These are phyloP conservation scores for Parnassius apollo DNA, from an alignment of 2,888 invertebrate genomes.

Conservation along the genomic window DNA sequence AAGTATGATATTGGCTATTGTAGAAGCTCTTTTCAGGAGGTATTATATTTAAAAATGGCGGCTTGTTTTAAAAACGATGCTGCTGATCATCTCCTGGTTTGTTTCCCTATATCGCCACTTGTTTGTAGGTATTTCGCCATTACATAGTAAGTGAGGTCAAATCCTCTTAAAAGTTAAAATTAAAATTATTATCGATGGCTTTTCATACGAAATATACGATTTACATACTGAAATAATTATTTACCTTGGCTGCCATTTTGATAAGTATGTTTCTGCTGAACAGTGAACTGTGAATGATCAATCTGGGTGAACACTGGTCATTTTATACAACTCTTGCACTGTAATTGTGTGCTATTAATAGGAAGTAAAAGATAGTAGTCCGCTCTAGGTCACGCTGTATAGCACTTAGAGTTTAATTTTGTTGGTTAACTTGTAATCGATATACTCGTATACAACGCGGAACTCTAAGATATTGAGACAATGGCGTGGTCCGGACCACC, in stretches of 20 bases:
- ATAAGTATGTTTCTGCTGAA: constrained; percentile 64
- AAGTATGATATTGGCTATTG: too few relatives aligned
- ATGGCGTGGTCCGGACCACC: too few relatives aligned
- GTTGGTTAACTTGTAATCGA: constrained; percentile 36
- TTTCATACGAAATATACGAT: not conserved
- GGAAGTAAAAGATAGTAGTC: constrained; percentile 68
- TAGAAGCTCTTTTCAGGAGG: too few relatives aligned
- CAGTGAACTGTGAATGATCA: constrained; percentile 73
- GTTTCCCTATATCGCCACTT: too few relatives aligned
- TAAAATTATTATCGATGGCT: too few relatives aligned
- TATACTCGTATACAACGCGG: too few relatives aligned
- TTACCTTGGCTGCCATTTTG: constrained; percentile 78
- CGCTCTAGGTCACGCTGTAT: constrained; percentile 64
- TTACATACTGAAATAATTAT: not conserved
- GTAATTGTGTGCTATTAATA: constrained; percentile 63
- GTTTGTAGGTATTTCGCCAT: too few relatives aligned
- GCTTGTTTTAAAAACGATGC: too few relatives aligned
- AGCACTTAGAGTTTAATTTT: constrained; percentile 66
- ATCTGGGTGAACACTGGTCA: constrained; percentile 52
- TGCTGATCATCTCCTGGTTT: too few relatives aligned
- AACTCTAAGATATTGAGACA: too few relatives aligned
- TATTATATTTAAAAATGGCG: not conserved
- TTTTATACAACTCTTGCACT: constrained; percentile 62
- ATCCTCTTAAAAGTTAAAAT: too few relatives aligned
- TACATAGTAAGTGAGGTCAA: too few relatives aligned